Percentiles rank a stretch among this genome's conserved stretches.
These are phyloP conservation scores for Brenthis hecate DNA, from an alignment of 2,888 invertebrate species.

Conservation along the genomic window DNA sequence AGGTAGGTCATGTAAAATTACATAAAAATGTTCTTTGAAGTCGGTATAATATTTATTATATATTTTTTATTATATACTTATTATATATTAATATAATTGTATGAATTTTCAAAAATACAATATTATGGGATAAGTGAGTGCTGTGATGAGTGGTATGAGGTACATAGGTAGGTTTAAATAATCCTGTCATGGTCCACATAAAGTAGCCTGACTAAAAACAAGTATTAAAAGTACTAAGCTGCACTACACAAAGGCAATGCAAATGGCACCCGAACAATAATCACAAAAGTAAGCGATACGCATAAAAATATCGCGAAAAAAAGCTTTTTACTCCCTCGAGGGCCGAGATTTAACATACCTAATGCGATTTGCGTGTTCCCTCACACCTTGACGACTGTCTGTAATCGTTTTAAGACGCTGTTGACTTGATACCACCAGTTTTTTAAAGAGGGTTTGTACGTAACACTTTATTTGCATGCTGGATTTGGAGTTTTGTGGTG, in stretches of 20 bases:
- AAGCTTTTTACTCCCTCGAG: constrained; percentile 55
- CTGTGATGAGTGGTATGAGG: too few species aligned
- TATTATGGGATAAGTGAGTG: too few species aligned
- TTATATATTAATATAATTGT: too few species aligned
- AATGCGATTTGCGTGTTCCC: constrained; percentile 80
- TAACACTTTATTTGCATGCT: constrained; percentile 28
- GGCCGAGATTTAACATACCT: constrained; percentile 78
- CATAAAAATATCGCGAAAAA: constrained; percentile 75
- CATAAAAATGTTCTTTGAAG: too few species aligned
- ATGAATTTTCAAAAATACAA: too few species aligned
- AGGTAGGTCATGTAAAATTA: too few species aligned
- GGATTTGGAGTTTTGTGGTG: constrained; percentile 3
- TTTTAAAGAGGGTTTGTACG: constrained; percentile 28
- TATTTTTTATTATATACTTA: too few species aligned
- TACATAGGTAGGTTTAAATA: too few species aligned
- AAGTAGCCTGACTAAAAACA: constrained; percentile 45
- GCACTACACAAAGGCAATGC: constrained; percentile 54
- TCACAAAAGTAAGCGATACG: constrained; percentile 80
- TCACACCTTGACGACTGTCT: constrained; percentile 62
- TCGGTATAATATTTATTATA: too few species aligned
- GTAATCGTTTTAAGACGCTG: constrained; percentile 79
- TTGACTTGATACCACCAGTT: constrained; percentile 57
- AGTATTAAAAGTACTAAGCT: not conserved
- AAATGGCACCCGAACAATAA: constrained; percentile 78
- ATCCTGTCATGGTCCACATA: not conserved